These are phyloP conservation scores for Drepana falcataria DNA, from an alignment of 2,888 invertebrate genomes.

Conservation along the genomic window DNA sequence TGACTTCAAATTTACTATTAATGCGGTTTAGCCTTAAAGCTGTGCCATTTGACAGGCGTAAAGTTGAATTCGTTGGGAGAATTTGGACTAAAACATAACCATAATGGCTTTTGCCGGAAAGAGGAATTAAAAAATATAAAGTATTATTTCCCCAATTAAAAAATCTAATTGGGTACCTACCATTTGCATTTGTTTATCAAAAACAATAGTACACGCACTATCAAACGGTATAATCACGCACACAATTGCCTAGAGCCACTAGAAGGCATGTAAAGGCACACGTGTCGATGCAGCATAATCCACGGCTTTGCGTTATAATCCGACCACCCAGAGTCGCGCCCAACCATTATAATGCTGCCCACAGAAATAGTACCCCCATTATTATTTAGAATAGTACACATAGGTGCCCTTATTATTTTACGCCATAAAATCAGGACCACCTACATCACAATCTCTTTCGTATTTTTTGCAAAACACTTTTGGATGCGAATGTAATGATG, in stretches of 20 bases:
- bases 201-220: conserved; percentile 1
- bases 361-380: conserved; percentile 64
- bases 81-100: no score
- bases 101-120: no score
- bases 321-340: conserved; percentile 68
- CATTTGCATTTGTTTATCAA: not conserved
- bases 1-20: no score
- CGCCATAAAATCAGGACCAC: conserved; percentile 69
- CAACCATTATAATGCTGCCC: conserved; percentile 58
- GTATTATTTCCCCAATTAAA: no score
- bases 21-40: no score
- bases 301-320: conserved; percentile 63
- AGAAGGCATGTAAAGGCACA: conserved; percentile 56
- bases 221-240: conserved; percentile 41
- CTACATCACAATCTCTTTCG: conserved; percentile 41
- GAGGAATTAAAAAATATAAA: no score
- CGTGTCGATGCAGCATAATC: conserved; percentile 74
- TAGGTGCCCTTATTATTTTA: conserved; percentile 70
- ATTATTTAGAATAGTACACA: conserved; percentile 66
- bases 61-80: no score
- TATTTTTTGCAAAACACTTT: conserved; percentile 46
- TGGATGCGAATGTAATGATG: conserved; percentile 65
- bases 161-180: no score
- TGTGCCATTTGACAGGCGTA: no score
- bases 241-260: conserved; percentile 63